Base-by-base conservation (phyloP, 2,888 invertebrate species). In the Synanthedon vespiformis region DNA sequence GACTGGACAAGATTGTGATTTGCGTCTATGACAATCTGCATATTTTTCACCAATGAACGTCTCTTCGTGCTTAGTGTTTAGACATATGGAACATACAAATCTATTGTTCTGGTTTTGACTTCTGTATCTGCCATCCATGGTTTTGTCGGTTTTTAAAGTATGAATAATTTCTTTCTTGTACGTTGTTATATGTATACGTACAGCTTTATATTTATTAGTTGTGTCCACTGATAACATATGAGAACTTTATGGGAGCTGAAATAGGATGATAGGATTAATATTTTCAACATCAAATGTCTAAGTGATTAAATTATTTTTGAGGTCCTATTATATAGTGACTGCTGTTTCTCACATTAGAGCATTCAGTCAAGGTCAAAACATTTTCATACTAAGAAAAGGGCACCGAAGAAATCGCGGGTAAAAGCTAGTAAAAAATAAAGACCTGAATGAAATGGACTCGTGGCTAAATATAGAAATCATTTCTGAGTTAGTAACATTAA, bases 21-120 rank as follows among this genome's bases (percentile, higher is more conserved):
- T 59, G 16, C 57, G 61, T 59, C 63, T 68, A 40, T 56, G 57
- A n/a, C 49, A 54, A 54, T 59, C 57, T 34, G 51, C 51, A 6
- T 57, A 51, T 18, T 54, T 53, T 16, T 59, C 55, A 16, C 10
- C 58, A 53, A 51, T 61, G 57, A 0, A 51, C n/a, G 13, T 16
- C 5, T 55, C 47, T 2, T 50, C 48, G 6, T 53, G 22, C 34
- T 60, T 75, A 2, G 62, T 54, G 49, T 74, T 79, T 0, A 81
- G 58, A 51, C 85, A 85, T 12, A 83, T 69, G 0, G 80, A 70
- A 54, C 85, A 85, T 3, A 82, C 58, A 48, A 69, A 73, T 59
- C 66, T 68, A 4, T 64, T 65, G 5, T 64, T 65, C 11, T 49
- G 27, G 48, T 63, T 60, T 12, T 40, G 40, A 16, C 54, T 58